Base-by-base conservation (phyloP, 2,113 vertebrate species). In the Pachycephala philippinensis region DNA sequence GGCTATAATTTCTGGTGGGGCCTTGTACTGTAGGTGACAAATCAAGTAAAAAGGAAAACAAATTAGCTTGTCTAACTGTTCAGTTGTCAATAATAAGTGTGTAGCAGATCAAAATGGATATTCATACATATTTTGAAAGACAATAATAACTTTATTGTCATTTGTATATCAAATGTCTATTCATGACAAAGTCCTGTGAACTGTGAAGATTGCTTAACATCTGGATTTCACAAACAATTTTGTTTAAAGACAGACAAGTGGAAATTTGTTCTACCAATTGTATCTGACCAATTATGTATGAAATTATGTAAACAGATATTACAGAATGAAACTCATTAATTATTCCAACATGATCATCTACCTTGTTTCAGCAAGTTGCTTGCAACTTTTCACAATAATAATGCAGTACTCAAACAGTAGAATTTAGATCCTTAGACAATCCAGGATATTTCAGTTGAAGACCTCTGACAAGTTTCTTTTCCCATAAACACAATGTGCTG, bases 1-100 rank as follows among this genome's bases (percentile, higher is more conserved):
- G 50, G 33, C 30, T 93, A 49, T 47, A 91, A 95, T 86, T 96
- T 93, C 75, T 94, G 76, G 42, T 95, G 65, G 89, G 68, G 26
- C 68, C 35, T 88, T 78, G 83, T 95, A 72, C 27, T 91, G 42
- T 78, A 59, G 31, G 72, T 90, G 26, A 60, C 81, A 95, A 94
- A 97, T 95, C 54, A 92, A 95, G 49, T 52, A 42, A 89, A 85
- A 97, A 96, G 21, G 31, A 60, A 97, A 96, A 95, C 30, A 96
- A 93, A 96, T 95, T 86, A 95, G 35, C 31, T 16, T 90, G 61
- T 96, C 59, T 83, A 83, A 95, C 77, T 96, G 61, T 89, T 90
- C 54, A 87, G 53, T 35, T 74, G 70, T 44, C 71, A 78, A 81
- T 45, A 21, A 88, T 75, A 68, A 90, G 33, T 77, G 35, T 50